A percentile compares a stretch with the other conserved stretches of the same genome.
Conservation (phyloP, 2,113 vertebrate species). For the Mastomys natalensis region DNA sequence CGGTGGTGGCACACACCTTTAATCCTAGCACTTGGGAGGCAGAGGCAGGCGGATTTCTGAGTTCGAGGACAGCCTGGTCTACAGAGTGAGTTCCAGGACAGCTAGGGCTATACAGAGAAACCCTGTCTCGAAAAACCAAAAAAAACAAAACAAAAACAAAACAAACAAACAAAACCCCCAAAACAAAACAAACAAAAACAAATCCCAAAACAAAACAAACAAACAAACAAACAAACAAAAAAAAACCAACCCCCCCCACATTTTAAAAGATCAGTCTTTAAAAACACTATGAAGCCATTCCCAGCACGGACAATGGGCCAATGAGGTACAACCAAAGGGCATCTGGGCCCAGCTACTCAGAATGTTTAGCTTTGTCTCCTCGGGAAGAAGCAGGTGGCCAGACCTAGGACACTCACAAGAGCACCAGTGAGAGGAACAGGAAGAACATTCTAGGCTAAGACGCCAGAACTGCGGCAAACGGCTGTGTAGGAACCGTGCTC, state of each 20-base stretch:
- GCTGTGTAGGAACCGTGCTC: not conserved
- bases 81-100: too few relatives aligned
- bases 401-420: not conserved
- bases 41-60: too few relatives aligned
- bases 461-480: not conserved
- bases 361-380: not conserved
- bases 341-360: not conserved
- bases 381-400: not conserved
- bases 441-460: not conserved
- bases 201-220: too few relatives aligned
- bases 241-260: not conserved
- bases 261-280: not conserved
- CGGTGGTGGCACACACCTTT: too few relatives aligned
- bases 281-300: not conserved
- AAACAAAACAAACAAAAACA: too few relatives aligned
- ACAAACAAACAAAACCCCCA: too few relatives aligned
- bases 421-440: not conserved
- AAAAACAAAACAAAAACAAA: too few relatives aligned
- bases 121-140: too few relatives aligned
- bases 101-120: too few relatives aligned
- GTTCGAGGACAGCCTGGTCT: too few relatives aligned
- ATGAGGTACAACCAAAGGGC: not conserved
- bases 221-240: too few relatives aligned
- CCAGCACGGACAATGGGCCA: not conserved
- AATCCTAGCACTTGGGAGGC: too few relatives aligned